These are phyloP conservation scores for Lordiphosa fenestrarum DNA, from an alignment of 2,888 invertebrate genomes.

Conservation along the genomic window DNA sequence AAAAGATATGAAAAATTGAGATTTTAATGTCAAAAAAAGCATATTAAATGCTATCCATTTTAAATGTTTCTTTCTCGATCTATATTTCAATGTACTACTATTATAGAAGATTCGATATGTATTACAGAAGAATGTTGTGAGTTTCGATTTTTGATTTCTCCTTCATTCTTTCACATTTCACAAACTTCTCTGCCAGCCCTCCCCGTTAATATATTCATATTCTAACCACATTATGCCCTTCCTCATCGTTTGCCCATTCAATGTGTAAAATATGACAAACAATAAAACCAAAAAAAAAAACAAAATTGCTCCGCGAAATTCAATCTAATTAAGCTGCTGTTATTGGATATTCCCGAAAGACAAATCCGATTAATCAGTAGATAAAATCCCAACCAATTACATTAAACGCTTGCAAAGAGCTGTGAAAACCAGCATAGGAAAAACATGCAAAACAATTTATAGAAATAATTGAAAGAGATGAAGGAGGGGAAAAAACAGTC, in stretches of 20 bases:
- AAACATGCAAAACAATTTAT: conserved; percentile 52
- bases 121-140: no score
- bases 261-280: conserved; percentile 55
- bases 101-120: no score
- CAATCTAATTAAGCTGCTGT: conserved; percentile 74
- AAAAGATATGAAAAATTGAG: no score
- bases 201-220: conserved; percentile 30
- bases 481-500: conserved; percentile 22
- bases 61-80: no score
- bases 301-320: conserved; percentile 33
- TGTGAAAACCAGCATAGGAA: conserved; percentile 47
- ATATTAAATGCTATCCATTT: no score
- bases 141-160: no score
- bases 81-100: no score
- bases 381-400: conserved; percentile 67
- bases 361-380: conserved; percentile 60
- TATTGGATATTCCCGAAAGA: conserved; percentile 34
- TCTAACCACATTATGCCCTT: conserved; percentile 27
- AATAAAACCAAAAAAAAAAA: conserved; percentile 20
- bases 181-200: conserved; percentile 11
- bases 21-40: no score
- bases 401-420: conserved; percentile 59
- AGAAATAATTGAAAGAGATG: conserved; percentile 42
- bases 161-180: not conserved
- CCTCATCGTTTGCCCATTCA: conserved; percentile 25